These are phyloP conservation scores for Monomorium pharaonis DNA, from an alignment of 1,140 invertebrate genomes.

Conservation along the genomic window DNA sequence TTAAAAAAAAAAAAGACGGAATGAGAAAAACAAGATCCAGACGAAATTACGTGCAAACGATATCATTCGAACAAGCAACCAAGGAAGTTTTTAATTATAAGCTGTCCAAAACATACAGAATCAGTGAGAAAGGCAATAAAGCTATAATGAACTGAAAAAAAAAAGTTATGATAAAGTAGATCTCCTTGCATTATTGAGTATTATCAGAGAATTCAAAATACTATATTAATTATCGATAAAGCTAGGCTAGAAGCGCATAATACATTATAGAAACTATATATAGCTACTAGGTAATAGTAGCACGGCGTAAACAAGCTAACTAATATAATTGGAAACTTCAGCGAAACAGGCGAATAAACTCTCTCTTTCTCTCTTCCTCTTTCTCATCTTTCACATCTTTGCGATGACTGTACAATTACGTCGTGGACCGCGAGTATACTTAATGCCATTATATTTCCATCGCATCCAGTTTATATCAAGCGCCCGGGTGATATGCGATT, in stretches of 20 bases:
- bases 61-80: slow-evolving; percentile 48
- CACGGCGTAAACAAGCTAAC: slow-evolving; percentile 60
- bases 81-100: slow-evolving; percentile 68
- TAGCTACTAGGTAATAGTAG: slow-evolving; percentile 68
- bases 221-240: slow-evolving; percentile 70
- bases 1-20: too few species aligned
- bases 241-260: slow-evolving; percentile 67
- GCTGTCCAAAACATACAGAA: slow-evolving; percentile 75
- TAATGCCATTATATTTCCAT: slow-evolving; percentile 71
- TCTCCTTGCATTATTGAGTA: slow-evolving; percentile 72
- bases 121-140: slow-evolving; percentile 77
- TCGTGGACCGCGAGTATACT: slow-evolving; percentile 51
- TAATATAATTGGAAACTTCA: slow-evolving; percentile 57
- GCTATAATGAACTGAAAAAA: slow-evolving; percentile 68
- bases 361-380: slow-evolving; percentile 2
- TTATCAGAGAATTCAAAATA: slow-evolving; percentile 67
- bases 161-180: slow-evolving; percentile 72
- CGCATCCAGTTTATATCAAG: slow-evolving; percentile 62
- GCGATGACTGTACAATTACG: slow-evolving; percentile 72
- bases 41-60: slow-evolving; percentile 23
- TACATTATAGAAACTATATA: slow-evolving; percentile 54
- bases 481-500: slow-evolving; percentile 51
- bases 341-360: slow-evolving; percentile 27
- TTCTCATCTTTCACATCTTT: slow-evolving; percentile 19
- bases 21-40: slow-evolving; percentile 4